A percentile compares a stretch with the other conserved stretches of the same genome.
Conservation (phyloP, 2,113 vertebrate species). For the Chamaea fasciata region DNA sequence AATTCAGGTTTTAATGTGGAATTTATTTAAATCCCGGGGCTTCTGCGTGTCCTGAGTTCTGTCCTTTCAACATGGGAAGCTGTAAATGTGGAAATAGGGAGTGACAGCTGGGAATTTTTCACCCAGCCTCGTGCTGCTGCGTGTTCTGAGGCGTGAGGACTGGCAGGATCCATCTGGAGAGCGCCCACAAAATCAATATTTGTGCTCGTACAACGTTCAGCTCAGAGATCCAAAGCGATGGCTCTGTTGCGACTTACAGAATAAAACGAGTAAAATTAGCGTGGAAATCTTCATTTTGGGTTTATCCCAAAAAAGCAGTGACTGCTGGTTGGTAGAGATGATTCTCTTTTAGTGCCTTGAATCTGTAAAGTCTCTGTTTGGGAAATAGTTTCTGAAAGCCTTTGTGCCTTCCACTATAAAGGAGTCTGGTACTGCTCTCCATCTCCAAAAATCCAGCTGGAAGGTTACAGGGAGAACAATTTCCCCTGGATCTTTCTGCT, state of each 20-base stretch:
- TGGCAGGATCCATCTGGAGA: background rate
- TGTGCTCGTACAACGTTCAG: background rate
- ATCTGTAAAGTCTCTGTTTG: slow-evolving; percentile 55
- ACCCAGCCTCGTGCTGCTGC: background rate
- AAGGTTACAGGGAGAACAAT: background rate
- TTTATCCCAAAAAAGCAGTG: background rate
- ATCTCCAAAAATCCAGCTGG: slow-evolving; percentile 48
- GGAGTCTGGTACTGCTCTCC: slow-evolving; percentile 69
- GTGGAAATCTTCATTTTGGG: background rate
- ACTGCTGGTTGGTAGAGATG: background rate
- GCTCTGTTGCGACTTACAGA: background rate
- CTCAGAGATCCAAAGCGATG: background rate
- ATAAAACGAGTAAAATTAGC: background rate
- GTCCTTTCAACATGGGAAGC: background rate
- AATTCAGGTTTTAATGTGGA: background rate
- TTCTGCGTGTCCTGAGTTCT: fast-evolving
- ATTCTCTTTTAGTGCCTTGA: background rate
- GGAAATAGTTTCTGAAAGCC: slow-evolving; percentile 18
- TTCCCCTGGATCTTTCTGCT: background rate
- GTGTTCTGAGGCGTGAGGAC: background rate
- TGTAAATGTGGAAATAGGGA: background rate
- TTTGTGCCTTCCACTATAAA: slow-evolving; percentile 50
- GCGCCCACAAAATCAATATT: background rate
- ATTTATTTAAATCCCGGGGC: background rate
- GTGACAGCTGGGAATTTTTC: background rate